phyloP scores from a whole-genome alignment of 92 coral and sea anemone species.

The Siderastrea siderea region DNA sequence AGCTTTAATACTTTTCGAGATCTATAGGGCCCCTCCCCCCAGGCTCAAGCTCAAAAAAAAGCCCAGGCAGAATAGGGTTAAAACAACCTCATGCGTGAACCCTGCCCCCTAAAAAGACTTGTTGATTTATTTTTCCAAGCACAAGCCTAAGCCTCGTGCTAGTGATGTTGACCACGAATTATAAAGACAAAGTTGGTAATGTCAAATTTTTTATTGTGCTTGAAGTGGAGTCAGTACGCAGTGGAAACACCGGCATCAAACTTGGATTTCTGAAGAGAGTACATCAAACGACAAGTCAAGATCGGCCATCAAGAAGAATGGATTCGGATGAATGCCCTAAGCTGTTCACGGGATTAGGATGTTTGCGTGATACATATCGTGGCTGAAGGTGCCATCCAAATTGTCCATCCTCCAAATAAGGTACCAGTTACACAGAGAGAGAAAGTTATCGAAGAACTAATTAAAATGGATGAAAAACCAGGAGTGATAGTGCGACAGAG shows the following conservation, averaged over 20 bases:
- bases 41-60: too few species aligned
- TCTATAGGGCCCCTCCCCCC: too few species aligned
- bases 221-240: conserved; percentile 43
- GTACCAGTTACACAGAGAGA: conserved; percentile 17
- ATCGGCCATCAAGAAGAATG: not conserved
- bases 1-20: too few species aligned
- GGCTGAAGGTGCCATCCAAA: not conserved
- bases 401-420: conserved; percentile 34
- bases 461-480: conserved; percentile 14
- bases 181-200: conserved; percentile 11
- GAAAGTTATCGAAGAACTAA: conserved; percentile 25
- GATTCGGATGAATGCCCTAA: not conserved
- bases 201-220: conserved; percentile 28
- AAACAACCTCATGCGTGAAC: conserved; percentile 10
- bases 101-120: not conserved
- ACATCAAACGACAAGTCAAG: not conserved
- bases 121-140: conserved; percentile 21
- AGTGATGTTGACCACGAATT: conserved; percentile 1
- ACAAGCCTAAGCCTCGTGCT: conserved; percentile 18
- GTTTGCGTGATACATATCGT: conserved; percentile 9
- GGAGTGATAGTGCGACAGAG: conserved; percentile 2
- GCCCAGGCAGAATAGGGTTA: not conserved
- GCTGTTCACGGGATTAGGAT: not conserved
- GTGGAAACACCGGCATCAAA: conserved; percentile 41
- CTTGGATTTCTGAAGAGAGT: conserved; percentile 50